Evolutionary conservation across 2,888 invertebrate species (phyloP), one percentile per base, ranked within the genome.

Genomic region (Caenorhabditis becei): DNA sequence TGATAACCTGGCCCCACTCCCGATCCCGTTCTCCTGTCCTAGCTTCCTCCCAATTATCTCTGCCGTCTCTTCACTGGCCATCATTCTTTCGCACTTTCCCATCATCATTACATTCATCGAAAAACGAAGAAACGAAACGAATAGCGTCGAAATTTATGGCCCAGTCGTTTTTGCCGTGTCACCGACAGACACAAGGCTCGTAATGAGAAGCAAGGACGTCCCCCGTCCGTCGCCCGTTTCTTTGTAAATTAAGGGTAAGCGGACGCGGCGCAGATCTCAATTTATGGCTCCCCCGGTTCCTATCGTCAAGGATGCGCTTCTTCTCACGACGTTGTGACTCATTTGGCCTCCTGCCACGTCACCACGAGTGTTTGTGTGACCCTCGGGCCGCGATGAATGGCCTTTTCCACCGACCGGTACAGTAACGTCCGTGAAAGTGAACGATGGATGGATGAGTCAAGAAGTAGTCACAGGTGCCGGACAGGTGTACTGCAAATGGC

Each of bases 91-190:
- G 24, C 37, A 32, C 49, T 66, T 75, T 75, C 75, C 75, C 75
- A 75, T 75, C 75, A 51, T 75, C 75, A 75, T 75, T 75, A 75
- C 49, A 74, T 65, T 74, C 51, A 65, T 65, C 58, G 53, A 66
- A 65, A 66, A n/a, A n/a, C n/a, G n/a, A n/a, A 56, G 74, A 37
- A 63, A 47, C 54, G 35, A 26, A 18, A 49, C 32, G 32, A 10
- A n/a, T n/a, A n/a, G 63, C 61, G 54, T 59, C 53, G 59, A 66
- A 75, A 75, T 75, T 75, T 75, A 75, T 75, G 75, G 75, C 24
- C 75, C 75, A 75, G 75, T 75, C 75, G 75, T 75, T 75, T 75
- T 75, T 75, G 75, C 75, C 26, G 49, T 75, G 63, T 66, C 65
- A 61, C 66, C 59, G 65, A 65, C 72, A 58, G 72, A 58, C 65